Evolutionary conservation across 2,797 vertebrate species (phyloP), one percentile per base, ranked within the genome.

Genomic region (Arrhamphus sclerolepis): DNA sequence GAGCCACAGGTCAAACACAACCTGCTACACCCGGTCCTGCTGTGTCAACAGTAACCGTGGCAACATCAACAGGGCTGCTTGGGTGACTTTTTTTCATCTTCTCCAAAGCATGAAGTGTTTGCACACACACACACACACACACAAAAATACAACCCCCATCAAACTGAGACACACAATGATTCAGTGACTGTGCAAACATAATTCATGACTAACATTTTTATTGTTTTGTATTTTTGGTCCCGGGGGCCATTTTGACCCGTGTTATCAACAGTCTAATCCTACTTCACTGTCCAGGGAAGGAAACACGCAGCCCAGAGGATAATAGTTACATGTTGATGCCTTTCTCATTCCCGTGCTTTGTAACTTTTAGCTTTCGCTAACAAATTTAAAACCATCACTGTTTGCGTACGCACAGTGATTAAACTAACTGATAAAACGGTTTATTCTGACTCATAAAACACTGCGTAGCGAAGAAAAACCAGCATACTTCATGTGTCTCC

Each of bases 11-110:
- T 75, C 63, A 78, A 68, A 81, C 78, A 83, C 75, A 73, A 76
- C 75, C 59, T 58, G 38, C 20, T 65, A 55, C 61, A 49, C 52
- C 41, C 49, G 44, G 60, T 66, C 55, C 16, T 39, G 34, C 79
- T 82, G 69, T 68, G 84, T 89, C 85, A 92, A 91, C 82, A 90
- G 71, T 70, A 82, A 59, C 88, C 75, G 82, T 84, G 75, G 81
- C 22, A 82, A 89, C 83, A 40, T 24, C 62, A 66, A 71, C 50
- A 79, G 56, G 63, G 50, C 55, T 53, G 66, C 51, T 73, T 48
- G 53, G 52, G 28, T 24, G 52, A 72, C 17, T 22, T 10, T 46
- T 46, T 46, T 13, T 21, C 18, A 7, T 61, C 62, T 20, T 20
- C 8, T 22, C 20, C 31, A 42, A 10, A 39, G 16, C 55, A 47